These are phyloP conservation scores for Atopsyche davidsoni DNA, from an alignment of 1,140 invertebrate species.

Conservation along the genomic window DNA sequence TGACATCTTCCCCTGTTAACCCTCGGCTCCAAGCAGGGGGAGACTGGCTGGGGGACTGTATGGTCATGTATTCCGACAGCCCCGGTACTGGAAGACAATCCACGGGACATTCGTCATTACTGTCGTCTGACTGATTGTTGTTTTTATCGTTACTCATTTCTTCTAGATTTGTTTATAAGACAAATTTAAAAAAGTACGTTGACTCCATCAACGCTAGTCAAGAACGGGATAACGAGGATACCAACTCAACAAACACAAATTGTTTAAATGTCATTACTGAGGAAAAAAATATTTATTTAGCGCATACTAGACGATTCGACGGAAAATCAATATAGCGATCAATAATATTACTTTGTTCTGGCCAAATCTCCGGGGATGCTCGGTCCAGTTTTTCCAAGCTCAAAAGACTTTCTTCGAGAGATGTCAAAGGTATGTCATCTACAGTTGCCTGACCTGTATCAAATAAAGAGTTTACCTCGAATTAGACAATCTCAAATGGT, in stretches of 20 bases:
- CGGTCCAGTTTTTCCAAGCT: constrained; percentile 86
- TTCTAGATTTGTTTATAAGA: constrained; percentile 1
- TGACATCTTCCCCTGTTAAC: constrained; percentile 59
- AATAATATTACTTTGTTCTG: constrained; percentile 74
- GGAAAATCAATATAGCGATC: not conserved
- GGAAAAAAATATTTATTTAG: not conserved
- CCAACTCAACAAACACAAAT: constrained; percentile 12
- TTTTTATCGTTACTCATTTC: constrained; percentile 17
- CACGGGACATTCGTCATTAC: constrained; percentile 20
- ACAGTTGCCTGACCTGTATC: constrained; percentile 39
- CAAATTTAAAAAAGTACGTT: constrained; percentile 13
- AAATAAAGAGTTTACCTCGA: constrained; percentile 22
- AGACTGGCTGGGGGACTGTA: constrained; percentile 44
- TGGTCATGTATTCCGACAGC: constrained; percentile 62
- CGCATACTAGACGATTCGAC: no score
- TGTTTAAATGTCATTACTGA: constrained; percentile 7
- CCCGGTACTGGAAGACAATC: constrained; percentile 60
- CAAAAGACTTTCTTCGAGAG: constrained; percentile 63
- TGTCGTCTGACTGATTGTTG: constrained; percentile 15
- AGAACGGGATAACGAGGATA: not conserved
- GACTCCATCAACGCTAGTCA: no score
- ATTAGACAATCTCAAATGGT: constrained; percentile 16
- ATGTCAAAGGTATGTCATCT: constrained; percentile 48
- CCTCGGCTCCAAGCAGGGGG: constrained; percentile 52
- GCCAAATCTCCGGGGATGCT: constrained; percentile 88